Conservation (phyloP, 2,888 invertebrate species). For the Andrena marginata region DNA sequence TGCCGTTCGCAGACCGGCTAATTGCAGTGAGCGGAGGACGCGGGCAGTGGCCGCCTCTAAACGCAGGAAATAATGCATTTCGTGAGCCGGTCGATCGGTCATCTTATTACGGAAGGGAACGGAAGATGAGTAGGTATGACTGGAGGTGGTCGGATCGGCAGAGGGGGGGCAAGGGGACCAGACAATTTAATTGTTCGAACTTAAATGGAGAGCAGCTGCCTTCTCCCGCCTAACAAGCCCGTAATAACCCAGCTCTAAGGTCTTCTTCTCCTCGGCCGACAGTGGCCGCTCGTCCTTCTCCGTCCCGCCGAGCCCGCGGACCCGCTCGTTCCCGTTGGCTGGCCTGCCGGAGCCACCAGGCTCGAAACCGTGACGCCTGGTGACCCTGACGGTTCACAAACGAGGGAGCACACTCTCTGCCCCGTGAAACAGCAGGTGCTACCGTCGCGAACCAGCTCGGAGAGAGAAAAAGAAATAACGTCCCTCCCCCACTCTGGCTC, state of each 20-base stretch:
- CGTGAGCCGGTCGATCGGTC: constrained; percentile 62
- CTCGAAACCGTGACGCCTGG: constrained; percentile 83
- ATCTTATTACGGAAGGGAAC: constrained; percentile 58
- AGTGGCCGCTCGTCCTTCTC: constrained; percentile 31
- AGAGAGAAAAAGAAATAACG: constrained; percentile 1
- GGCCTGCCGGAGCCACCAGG: constrained; percentile 44
- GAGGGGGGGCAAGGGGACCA: constrained; percentile 57
- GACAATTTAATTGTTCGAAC: constrained; percentile 84
- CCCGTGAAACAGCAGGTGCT: constrained; percentile 78
- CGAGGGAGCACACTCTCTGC: constrained; percentile 74
- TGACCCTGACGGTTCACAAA: constrained; percentile 80
- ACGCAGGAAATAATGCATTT: constrained; percentile 66
- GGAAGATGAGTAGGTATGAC: constrained; percentile 70
- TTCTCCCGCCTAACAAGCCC: constrained; percentile 81
- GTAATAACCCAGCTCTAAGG: constrained; percentile 81
- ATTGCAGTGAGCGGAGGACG: constrained; percentile 52
- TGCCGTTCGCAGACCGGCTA: constrained; percentile 38
- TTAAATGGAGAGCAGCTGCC: constrained; percentile 84
- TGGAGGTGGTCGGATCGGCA: constrained; percentile 65
- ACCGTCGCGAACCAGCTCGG: constrained; percentile 65
- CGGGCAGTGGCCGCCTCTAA: constrained; percentile 43
- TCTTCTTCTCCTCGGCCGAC: constrained; percentile 64
- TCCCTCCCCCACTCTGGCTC: constrained; percentile 38
- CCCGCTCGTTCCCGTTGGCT: not conserved
- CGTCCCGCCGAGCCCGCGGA: constrained; percentile 17